These are phyloP conservation scores for Eubasilissa splendida DNA, from an alignment of 2,888 invertebrate genomes.

Conservation along the genomic window DNA sequence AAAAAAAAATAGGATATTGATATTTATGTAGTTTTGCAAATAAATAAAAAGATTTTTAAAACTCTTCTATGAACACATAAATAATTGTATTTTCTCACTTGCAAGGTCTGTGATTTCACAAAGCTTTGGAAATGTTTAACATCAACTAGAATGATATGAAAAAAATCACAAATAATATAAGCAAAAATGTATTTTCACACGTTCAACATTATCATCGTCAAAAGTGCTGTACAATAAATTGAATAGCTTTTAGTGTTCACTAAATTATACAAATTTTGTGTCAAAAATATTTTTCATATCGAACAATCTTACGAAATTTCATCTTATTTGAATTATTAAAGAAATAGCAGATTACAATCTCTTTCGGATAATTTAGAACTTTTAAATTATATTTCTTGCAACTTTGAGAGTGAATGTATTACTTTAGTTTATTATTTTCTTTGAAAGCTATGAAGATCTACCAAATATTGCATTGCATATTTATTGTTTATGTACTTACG, in stretches of 20 bases:
- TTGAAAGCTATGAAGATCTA: conserved; percentile 25
- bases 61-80: background rate
- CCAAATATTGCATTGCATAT: conserved; percentile 50
- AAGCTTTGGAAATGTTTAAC: background rate
- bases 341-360: no score
- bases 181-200: conserved; percentile 4
- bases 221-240: conserved; percentile 27
- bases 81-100: conserved; percentile 15
- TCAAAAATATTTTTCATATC: background rate
- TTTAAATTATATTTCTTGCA: no score
- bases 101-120: conserved; percentile 25
- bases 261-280: background rate
- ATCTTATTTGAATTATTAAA: no score
- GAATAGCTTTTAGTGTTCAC: conserved; percentile 10
- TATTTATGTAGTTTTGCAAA: no score
- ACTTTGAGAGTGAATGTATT: background rate
- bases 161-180: conserved; percentile 3
- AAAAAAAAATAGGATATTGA: no score
- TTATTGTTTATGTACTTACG: conserved; percentile 52
- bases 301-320: background rate
- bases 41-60: background rate
- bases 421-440: conserved; percentile 2
- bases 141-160: conserved; percentile 15
- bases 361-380: no score
- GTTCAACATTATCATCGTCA: background rate